Base-by-base conservation (phyloP, 2,113 vertebrate species). In the Ictalurus furcatus region DNA sequence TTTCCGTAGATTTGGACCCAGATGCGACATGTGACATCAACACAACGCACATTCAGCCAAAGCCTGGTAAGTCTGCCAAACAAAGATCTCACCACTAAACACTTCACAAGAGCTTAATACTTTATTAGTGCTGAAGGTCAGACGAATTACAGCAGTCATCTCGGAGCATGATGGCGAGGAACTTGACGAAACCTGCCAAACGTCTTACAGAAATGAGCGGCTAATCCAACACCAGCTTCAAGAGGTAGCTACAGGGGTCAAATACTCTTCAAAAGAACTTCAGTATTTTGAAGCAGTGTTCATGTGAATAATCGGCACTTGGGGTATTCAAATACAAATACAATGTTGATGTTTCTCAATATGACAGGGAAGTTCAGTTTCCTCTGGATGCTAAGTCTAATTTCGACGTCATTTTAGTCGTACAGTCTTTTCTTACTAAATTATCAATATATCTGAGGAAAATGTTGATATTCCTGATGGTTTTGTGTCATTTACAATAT, bases 91-190 rank as follows among this genome's bases (percentile, higher is more conserved):
- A 81, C 54, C 65, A 82, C 78, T 78, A 58, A 54, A 82, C 65
- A 14, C 78, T 86, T 73, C 23, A 30, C 44, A 86, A 83, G 86
- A 61, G 88, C 61, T 48, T 74, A 83, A 79, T 86, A 40, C 86
- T 86, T 65, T 82, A 84, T 85, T 40, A 89, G 63, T n/a, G 34
- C 19, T 71, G 52, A 69, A 81, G 63, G 78, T 86, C 44, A 65
- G 4, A 85, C 37, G 34, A 52, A 89, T 91, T 81, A 76, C 21
- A 88, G 84, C 85, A 82, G 84, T 81, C 85, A 82, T 28, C 34
- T 34, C 52, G 59, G 0, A 56, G 88, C 85, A 67, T 48, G 91
- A 87, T 91, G 25, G 61, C 91, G 88, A 90, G 52, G 48, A 82
- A 65, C 63, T 40, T 52, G 48, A 67, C 40, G 21, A 81, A 69